These are phyloP conservation scores for Panagrolaimus sp. DNA, from an alignment of 1,140 invertebrate genomes.

Conservation along the genomic window DNA sequence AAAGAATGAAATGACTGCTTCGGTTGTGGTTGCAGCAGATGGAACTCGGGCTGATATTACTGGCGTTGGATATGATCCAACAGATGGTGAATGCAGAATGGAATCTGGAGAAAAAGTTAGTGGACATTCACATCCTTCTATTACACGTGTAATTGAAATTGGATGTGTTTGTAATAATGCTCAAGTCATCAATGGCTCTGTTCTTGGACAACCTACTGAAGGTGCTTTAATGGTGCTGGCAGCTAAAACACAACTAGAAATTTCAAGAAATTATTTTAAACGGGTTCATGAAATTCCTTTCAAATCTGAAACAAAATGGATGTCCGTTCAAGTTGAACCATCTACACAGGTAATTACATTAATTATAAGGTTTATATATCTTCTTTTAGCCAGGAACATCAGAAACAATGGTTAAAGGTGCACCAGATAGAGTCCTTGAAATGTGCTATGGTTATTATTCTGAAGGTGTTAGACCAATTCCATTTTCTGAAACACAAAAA, in stretches of 20 bases:
- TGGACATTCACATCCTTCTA: conserved; percentile 47
- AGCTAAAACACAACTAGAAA: conserved; percentile 72
- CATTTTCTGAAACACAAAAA: conserved; percentile 73
- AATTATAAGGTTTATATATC: conserved; percentile 50
- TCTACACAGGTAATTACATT: conserved; percentile 71
- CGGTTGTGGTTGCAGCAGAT: conserved; percentile 83
- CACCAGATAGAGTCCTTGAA: conserved; percentile 78
- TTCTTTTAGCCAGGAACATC: conserved; percentile 63
- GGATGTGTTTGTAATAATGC: conserved; percentile 95
- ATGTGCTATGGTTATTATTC: conserved; percentile 77
- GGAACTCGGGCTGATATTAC: conserved; percentile 77
- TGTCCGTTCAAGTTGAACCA: conserved; percentile 86
- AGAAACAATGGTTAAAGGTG: conserved; percentile 88
- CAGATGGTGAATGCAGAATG: conserved; percentile 65
- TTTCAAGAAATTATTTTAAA: conserved; percentile 73
- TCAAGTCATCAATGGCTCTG: conserved; percentile 71
- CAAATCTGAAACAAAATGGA: conserved; percentile 92
- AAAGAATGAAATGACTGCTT: conserved; percentile 98
- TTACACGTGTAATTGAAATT: conserved; percentile 62
- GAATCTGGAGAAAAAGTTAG: conserved; percentile 33
- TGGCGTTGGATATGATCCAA: conserved; percentile 83
- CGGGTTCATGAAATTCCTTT: conserved; percentile 92
- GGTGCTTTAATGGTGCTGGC: conserved; percentile 57
- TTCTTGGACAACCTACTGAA: conserved; percentile 93
- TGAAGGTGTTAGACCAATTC: conserved; percentile 66